Evolutionary conservation across 2,888 invertebrate genomes (phyloP).

Genomic region (Plusia festucae): DNA sequence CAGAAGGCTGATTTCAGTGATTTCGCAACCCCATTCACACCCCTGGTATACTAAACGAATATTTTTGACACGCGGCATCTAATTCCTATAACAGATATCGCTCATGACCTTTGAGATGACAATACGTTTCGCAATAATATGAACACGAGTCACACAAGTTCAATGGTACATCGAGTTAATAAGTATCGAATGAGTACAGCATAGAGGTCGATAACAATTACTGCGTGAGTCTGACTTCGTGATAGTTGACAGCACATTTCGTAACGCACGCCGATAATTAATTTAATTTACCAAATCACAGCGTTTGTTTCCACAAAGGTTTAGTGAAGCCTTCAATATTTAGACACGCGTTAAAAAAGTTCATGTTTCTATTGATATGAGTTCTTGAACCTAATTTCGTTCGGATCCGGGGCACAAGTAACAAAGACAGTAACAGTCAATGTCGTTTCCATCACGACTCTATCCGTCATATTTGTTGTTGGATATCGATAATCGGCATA

Average conservation of each 20-base stretch:
- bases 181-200: constrained; percentile 42
- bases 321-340: constrained; percentile 45
- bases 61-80: constrained; percentile 74
- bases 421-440: constrained; percentile 81
- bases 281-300: constrained; percentile 43
- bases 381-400: constrained; percentile 82
- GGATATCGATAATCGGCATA: constrained; percentile 75
- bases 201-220: constrained; percentile 50
- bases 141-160: constrained; percentile 77
- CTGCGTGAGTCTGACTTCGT: constrained; percentile 30
- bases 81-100: constrained; percentile 73
- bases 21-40: constrained; percentile 82
- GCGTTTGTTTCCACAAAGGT: constrained; percentile 31
- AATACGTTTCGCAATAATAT: constrained; percentile 60
- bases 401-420: constrained; percentile 79
- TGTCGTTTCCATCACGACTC: constrained; percentile 81
- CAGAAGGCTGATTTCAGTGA: constrained; percentile 74
- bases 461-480: constrained; percentile 74
- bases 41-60: constrained; percentile 66
- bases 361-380: constrained; percentile 56
- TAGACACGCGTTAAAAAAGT: constrained; percentile 57
- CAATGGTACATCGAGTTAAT: constrained; percentile 68
- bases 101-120: constrained; percentile 74
- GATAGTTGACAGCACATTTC: constrained; percentile 47
- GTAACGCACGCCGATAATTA: constrained; percentile 37